These are phyloP conservation scores for Arrhamphus sclerolepis DNA, from an alignment of 2,797 vertebrate genomes.

Conservation along the genomic window DNA sequence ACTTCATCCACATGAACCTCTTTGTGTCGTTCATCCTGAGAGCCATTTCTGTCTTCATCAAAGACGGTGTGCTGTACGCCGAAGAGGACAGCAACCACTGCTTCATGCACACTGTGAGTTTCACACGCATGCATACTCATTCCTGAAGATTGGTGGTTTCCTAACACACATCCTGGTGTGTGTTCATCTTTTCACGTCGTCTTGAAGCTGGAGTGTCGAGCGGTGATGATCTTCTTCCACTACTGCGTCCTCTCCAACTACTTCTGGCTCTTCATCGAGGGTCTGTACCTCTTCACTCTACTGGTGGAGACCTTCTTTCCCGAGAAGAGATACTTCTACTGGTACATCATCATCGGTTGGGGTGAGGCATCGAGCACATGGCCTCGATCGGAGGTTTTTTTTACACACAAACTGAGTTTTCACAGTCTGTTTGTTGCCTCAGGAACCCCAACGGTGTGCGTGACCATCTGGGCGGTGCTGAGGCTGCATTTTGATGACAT, in stretches of 20 bases:
- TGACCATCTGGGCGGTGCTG: conserved; percentile 92
- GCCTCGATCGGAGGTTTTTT: neutral
- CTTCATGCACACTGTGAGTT: conserved; percentile 88
- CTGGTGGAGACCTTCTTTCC: conserved; percentile 97
- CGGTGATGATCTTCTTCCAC: conserved; percentile 96
- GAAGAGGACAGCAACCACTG: conserved; percentile 93
- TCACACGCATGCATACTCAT: neutral
- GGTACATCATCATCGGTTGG: conserved; percentile 98
- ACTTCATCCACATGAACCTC: conserved; percentile 99
- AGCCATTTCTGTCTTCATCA: conserved; percentile 96
- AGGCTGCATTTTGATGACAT: conserved; percentile 90
- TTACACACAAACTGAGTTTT: neutral
- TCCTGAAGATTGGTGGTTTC: neutral
- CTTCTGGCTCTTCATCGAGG: conserved; percentile 98
- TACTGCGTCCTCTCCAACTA: conserved; percentile 99
- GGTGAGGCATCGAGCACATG: conserved; percentile 77
- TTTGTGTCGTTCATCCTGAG: conserved; percentile 96
- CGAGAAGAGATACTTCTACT: conserved; percentile 95
- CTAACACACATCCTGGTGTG: neutral
- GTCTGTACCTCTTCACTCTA: conserved; percentile 94
- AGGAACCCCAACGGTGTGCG: conserved; percentile 93
- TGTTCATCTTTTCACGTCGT: neutral
- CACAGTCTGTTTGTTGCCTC: conserved; percentile 3
- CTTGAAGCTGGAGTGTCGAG: conserved; percentile 90
- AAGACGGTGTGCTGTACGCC: conserved; percentile 91